Evolutionary conservation across 2,113 vertebrate genomes (phyloP).

Genomic region (Dicrurus megarhynchus): DNA sequence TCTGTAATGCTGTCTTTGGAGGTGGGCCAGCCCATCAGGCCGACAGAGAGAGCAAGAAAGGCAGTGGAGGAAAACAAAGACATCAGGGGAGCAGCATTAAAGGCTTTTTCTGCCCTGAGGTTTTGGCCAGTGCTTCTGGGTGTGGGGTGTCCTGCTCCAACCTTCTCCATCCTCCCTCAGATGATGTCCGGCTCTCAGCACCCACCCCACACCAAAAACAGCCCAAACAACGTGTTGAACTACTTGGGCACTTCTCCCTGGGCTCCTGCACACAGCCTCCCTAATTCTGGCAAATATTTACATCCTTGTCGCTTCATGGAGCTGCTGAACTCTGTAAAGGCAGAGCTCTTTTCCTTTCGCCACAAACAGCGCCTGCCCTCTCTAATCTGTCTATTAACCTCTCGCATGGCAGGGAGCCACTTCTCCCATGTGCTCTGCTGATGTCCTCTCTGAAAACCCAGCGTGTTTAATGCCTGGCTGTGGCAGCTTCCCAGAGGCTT

Average conservation of each 20-base stretch:
- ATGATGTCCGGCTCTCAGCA: neutral
- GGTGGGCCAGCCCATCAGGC: constrained; percentile 33
- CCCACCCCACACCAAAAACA: rapidly evolving
- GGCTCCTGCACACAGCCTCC: neutral
- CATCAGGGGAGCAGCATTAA: constrained; percentile 14
- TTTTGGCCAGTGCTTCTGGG: neutral
- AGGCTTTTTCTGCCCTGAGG: neutral
- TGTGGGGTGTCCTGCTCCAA: neutral
- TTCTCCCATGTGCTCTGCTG: neutral
- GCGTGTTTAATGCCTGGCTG: neutral
- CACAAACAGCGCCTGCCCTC: neutral
- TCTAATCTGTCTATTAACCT: constrained; percentile 55
- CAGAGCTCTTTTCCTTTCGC: neutral
- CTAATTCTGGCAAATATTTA: constrained; percentile 49
- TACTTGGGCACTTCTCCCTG: neutral
- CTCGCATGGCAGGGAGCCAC: constrained; percentile 28
- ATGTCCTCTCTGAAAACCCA: neutral
- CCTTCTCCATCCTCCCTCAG: neutral
- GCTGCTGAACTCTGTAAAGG: constrained; percentile 12
- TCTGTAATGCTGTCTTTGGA: constrained; percentile 69
- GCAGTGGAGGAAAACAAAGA: neutral
- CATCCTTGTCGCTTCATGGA: neutral
- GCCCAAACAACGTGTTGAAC: rapidly evolving
- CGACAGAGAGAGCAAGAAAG: neutral
- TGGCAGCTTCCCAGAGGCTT: neutral